Evolutionary conservation across 1,140 invertebrate species (phyloP), one percentile per base, ranked within the genome.

Genomic region (Orchesella cincta): DNA sequence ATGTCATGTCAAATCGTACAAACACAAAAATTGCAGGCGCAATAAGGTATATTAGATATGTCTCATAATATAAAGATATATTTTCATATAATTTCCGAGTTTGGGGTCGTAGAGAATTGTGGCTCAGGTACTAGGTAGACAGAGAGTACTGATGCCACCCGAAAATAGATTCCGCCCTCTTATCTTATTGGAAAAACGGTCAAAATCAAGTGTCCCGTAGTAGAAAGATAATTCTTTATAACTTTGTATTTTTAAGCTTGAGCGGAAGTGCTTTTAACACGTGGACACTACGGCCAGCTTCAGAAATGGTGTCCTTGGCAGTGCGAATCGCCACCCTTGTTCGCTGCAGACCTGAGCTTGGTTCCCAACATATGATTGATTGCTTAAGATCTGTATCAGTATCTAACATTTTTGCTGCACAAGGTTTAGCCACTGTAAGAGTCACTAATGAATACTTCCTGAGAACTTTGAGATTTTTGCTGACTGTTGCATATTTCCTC

Each of bases 241-340:
- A n/a, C n/a, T n/a, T n/a, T n/a, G n/a, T n/a, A n/a, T n/a, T n/a
- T n/a, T n/a, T n/a, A n/a, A n/a, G n/a, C n/a, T n/a, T n/a, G n/a
- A 67, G 54, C 35, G 76, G 76, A 12, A 62, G 3, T 26, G 76
- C 76, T 1, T 74, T 74, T 36, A 74, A 70, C 8, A 67, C 39
- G 36, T 78, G 76, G 76, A 34, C 62, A 67, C 31, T 67, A 5
- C 8, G 62, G 23, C 62, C 62, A 12, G 26, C 31, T 2, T 31
- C 62, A 14, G 62, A 67, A 29, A 67, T 67, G 62, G 23, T 67
- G 8, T 23, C 62, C 14, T n/a, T 67, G 1, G 62, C 62, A 16
- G 62, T 67, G 12, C 62, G 62, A 8, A 33, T 67, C 31, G 62
- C 62, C 2, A 67, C 8, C 3, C 31, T 67, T 12, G 33, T 31